A percentile compares a stretch with the other conserved stretches of the same genome.
These are phyloP conservation scores for Danio rerio DNA, from an alignment of 2,113 vertebrate species.

Conservation along the genomic window GRCz12tu NC_133195.1:46587001-46587500, in stretches of 20 bases:
- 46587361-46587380: conserved; percentile 47
- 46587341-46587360: conserved; percentile 45
- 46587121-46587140: not conserved
- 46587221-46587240: not conserved
- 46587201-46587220: not conserved
- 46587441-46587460: conserved; percentile 3
- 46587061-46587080: too few species aligned
- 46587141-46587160: conserved; percentile 13
- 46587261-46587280: conserved; percentile 26
- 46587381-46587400: not conserved
- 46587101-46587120: too few species aligned
- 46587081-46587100: too few species aligned
- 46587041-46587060: too few species aligned
- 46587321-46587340: conserved; percentile 52
- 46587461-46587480: conserved; percentile 41
- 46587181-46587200: conserved; percentile 4
- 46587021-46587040: too few species aligned
- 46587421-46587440: not conserved
- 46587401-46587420: conserved; percentile 25
- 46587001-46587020: too few species aligned
- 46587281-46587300: conserved; percentile 15
- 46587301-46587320: conserved; percentile 13
- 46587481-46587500: not conserved
- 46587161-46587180: conserved; percentile 10
- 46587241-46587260: not conserved